Evolutionary conservation across 2,888 invertebrate species (phyloP).

Genomic region (Cantharis lateralis): DNA sequence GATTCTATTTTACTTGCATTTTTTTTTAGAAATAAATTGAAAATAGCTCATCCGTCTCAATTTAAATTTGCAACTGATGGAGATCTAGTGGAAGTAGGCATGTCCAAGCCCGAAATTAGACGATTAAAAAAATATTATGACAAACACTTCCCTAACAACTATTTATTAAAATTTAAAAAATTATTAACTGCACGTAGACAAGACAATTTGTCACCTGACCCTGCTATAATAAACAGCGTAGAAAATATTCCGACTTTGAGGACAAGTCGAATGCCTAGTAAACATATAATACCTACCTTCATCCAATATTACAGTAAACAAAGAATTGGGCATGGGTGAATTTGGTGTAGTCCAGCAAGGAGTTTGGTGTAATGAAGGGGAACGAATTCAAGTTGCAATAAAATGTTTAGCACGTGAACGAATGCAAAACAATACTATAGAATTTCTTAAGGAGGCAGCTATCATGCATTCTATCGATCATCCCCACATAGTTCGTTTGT

Average conservation of each 20-base stretch:
- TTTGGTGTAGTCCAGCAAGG: constrained; percentile 98
- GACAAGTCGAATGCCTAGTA: constrained; percentile 72
- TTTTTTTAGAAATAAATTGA: constrained; percentile 76
- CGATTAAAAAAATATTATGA: constrained; percentile 92
- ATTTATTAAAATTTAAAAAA: constrained; percentile 89
- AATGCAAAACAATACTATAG: constrained; percentile 94
- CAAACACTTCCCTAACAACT: constrained; percentile 92
- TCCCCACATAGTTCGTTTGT: constrained; percentile 94
- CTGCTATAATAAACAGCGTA: constrained; percentile 42
- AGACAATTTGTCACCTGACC: constrained; percentile 48
- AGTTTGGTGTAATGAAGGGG: constrained; percentile 93
- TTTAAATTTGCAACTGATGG: constrained; percentile 93
- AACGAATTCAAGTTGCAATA: constrained; percentile 88
- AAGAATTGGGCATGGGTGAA: constrained; percentile 94
- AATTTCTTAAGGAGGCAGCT: constrained; percentile 96
- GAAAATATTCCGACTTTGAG: constrained; percentile 53
- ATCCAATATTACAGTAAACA: constrained; percentile 90
- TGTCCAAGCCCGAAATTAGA: constrained; percentile 94
- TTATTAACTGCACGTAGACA: constrained; percentile 68
- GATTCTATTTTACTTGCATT: not conserved
- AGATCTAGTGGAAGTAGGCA: constrained; percentile 88
- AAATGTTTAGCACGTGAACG: constrained; percentile 94
- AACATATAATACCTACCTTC: constrained; percentile 83
- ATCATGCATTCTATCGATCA: constrained; percentile 98
- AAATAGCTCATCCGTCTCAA: constrained; percentile 85